Evolutionary conservation across 2,797 vertebrate species (phyloP).

Genomic region (Acridotheres tristis): DNA sequence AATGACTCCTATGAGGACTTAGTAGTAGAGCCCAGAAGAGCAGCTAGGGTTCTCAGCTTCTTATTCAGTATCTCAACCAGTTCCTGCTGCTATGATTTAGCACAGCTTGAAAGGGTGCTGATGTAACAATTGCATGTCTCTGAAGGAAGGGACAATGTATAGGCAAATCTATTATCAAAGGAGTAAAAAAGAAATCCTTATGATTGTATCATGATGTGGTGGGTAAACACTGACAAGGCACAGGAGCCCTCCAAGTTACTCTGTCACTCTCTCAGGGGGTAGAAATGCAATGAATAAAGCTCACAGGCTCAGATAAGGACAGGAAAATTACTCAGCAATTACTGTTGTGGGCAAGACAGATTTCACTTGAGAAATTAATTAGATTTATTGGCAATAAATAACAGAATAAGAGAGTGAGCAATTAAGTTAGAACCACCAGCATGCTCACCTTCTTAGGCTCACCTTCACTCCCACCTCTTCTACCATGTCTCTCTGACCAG

Average conservation of each 20-base stretch:
- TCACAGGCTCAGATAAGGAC: background rate
- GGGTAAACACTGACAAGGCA: background rate
- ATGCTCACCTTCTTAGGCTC: background rate
- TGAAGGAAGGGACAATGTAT: background rate
- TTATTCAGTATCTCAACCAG: background rate
- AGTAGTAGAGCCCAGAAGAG: background rate
- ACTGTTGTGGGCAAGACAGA: background rate
- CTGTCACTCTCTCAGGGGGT: background rate
- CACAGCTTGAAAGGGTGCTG: background rate
- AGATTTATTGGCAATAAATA: background rate
- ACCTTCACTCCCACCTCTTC: background rate
- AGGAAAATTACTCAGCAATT: background rate
- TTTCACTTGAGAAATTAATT: background rate
- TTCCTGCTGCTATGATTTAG: background rate
- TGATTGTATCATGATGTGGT: background rate
- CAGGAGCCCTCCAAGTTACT: background rate
- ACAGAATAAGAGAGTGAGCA: background rate
- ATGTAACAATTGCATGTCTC: background rate
- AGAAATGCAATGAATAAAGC: background rate
- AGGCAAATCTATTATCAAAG: background rate
- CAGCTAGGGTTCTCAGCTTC: background rate
- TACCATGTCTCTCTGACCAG: background rate
- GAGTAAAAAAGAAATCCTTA: background rate
- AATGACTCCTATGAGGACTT: background rate
- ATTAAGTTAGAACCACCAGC: background rate